Evolutionary conservation across 64 coral and sea anemone species (phyloP).

Genomic region (Catalaphyllia jardinei): DNA sequence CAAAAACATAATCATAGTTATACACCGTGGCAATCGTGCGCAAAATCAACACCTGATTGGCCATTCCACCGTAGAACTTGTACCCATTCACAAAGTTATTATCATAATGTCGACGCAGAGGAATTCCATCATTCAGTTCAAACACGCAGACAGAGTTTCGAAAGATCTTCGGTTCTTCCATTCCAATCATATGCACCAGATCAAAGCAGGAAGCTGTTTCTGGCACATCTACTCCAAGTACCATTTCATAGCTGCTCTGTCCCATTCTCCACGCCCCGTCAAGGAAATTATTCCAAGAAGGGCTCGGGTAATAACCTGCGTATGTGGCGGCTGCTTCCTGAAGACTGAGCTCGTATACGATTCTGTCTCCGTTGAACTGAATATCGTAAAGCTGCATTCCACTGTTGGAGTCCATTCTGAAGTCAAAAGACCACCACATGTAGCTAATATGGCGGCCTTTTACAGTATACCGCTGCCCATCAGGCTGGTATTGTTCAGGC

Average conservation of each 20-base stretch:
- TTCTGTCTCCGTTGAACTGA: conserved; percentile 34
- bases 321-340: conserved; percentile 54
- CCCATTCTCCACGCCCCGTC: conserved; percentile 49
- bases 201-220: conserved; percentile 74
- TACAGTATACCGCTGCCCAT: conserved; percentile 51
- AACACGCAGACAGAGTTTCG: conserved; percentile 83
- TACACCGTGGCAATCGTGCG: conserved; percentile 38
- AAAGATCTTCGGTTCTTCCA: conserved; percentile 26
- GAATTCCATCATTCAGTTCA: conserved; percentile 72
- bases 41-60: conserved; percentile 43
- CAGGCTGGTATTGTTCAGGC: conserved; percentile 52
- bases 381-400: conserved; percentile 58
- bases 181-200: conserved; percentile 29
- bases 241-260: conserved; percentile 18
- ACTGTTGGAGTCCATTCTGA: conserved; percentile 41
- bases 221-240: conserved; percentile 70
- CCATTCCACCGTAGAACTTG: conserved; percentile 83
- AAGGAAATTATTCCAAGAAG: conserved; percentile 48
- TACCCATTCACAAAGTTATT: conserved; percentile 69
- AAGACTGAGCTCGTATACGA: conserved; percentile 58
- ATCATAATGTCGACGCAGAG: conserved; percentile 73
- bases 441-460: conserved; percentile 39
- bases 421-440: conserved; percentile 68
- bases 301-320: conserved; percentile 41
- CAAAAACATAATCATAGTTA: conserved; percentile 61